Percentiles rank a stretch among this genome's conserved stretches.
Evolutionary conservation across 2,797 vertebrate genomes (phyloP).

Genomic region (Erithacus rubecula): DNA sequence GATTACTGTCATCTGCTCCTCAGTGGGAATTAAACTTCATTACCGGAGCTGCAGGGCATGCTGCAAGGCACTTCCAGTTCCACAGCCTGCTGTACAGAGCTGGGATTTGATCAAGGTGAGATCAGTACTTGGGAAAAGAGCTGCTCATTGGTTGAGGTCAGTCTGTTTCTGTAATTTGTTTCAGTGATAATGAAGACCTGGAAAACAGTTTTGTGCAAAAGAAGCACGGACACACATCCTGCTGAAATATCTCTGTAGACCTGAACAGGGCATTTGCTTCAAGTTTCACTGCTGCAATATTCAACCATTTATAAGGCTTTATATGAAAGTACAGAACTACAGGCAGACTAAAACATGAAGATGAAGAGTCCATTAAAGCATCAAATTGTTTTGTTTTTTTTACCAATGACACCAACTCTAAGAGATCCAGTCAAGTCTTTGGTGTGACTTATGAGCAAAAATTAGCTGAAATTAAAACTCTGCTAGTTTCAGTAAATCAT

Average conservation of each 20-base stretch:
- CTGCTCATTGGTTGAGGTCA: not conserved
- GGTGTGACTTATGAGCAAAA: not conserved
- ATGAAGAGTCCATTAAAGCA: not conserved
- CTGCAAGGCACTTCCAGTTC: not conserved
- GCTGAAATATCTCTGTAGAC: not conserved
- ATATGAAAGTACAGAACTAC: not conserved
- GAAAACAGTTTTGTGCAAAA: not conserved
- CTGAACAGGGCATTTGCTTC: not conserved
- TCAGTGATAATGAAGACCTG: not conserved
- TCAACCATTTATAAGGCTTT: not conserved
- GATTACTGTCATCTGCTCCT: not conserved
- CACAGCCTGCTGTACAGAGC: not conserved
- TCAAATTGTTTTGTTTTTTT: not conserved
- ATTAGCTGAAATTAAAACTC: not conserved
- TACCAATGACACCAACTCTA: not conserved
- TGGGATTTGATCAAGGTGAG: not conserved
- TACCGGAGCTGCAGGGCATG: not conserved
- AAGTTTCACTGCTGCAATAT: not conserved
- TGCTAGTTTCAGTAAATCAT: constrained; percentile 17
- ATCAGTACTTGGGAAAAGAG: not conserved
- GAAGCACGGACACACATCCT: not conserved
- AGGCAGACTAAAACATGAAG: not conserved
- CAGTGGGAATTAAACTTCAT: not conserved
- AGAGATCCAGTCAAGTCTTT: not conserved
- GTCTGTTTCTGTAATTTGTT: not conserved